These are phyloP conservation scores for Austrolebias charrua DNA, from an alignment of 2,797 vertebrate genomes.

Conservation along the genomic window DNA sequence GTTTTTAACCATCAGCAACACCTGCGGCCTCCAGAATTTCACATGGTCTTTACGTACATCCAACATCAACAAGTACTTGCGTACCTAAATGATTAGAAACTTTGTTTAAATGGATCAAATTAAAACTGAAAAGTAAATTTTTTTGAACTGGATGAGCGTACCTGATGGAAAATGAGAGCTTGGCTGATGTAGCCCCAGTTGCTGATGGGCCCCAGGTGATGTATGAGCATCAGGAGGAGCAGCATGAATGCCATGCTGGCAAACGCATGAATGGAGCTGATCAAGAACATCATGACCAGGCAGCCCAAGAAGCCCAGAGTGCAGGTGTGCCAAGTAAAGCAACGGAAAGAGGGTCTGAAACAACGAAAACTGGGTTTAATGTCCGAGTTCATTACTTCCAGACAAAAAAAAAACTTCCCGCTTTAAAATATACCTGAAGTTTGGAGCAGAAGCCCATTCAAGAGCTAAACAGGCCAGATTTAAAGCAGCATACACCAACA, in stretches of 20 bases:
- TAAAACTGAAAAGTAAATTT: not conserved
- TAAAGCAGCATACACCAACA: slow-evolving; percentile 84
- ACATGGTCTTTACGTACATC: slow-evolving; percentile 84
- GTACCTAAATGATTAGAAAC: slow-evolving; percentile 64
- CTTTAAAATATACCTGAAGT: slow-evolving; percentile 77
- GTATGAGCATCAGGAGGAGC: slow-evolving; percentile 80
- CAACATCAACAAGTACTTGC: slow-evolving; percentile 81
- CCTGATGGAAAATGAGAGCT: slow-evolving; percentile 87
- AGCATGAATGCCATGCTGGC: slow-evolving; percentile 83
- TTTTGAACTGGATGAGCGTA: slow-evolving; percentile 27
- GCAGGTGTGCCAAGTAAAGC: slow-evolving; percentile 86
- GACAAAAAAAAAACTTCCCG: not conserved
- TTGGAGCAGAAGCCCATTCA: slow-evolving; percentile 87
- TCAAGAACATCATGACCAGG: slow-evolving; percentile 86
- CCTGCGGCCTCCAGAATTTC: slow-evolving; percentile 84
- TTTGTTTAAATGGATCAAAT: not conserved
- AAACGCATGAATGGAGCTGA: slow-evolving; percentile 81
- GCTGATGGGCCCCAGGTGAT: slow-evolving; percentile 80
- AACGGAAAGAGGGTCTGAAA: slow-evolving; percentile 79
- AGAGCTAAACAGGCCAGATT: slow-evolving; percentile 85
- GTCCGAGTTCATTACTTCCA: not conserved
- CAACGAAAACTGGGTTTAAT: not conserved
- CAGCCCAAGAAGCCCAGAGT: slow-evolving; percentile 81
- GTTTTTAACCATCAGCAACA: slow-evolving; percentile 82
- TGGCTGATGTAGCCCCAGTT: slow-evolving; percentile 88